phyloP scores from a whole-genome alignment of 2,113 vertebrate genomes.

The Bubalus kerabau region DNA sequence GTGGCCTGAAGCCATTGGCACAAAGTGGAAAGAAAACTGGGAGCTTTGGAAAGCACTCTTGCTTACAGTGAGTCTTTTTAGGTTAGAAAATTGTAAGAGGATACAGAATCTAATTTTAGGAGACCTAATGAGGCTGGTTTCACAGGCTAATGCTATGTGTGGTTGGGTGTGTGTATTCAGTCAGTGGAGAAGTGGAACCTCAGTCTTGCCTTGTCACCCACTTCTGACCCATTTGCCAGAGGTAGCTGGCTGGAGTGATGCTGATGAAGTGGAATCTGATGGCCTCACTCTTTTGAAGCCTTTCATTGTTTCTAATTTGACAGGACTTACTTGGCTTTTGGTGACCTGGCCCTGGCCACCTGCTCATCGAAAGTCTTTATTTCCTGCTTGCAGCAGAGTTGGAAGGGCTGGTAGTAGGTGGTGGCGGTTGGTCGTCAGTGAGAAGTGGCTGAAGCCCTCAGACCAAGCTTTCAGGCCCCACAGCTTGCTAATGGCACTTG shows the following conservation, averaged over 20 bases:
- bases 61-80: background rate
- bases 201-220: background rate
- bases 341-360: background rate
- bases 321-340: background rate
- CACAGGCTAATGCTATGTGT: background rate
- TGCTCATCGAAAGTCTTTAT: background rate
- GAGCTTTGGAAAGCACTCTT: background rate
- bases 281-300: background rate
- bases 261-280: background rate
- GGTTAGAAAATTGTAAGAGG: background rate
- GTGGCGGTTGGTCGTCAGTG: background rate
- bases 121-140: background rate
- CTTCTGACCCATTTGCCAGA: too few species aligned
- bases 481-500: background rate
- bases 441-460: background rate
- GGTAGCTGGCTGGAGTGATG: background rate
- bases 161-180: background rate
- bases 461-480: background rate
- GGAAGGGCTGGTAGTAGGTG: background rate
- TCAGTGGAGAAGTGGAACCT: background rate
- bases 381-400: background rate
- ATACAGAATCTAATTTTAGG: background rate
- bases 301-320: background rate
- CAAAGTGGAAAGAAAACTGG: background rate
- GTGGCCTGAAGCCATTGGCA: background rate